Percentiles rank a stretch among this genome's conserved stretches.
Conservation (phyloP, 2,797 vertebrate genomes). For the Cheirogaleus major region DNA sequence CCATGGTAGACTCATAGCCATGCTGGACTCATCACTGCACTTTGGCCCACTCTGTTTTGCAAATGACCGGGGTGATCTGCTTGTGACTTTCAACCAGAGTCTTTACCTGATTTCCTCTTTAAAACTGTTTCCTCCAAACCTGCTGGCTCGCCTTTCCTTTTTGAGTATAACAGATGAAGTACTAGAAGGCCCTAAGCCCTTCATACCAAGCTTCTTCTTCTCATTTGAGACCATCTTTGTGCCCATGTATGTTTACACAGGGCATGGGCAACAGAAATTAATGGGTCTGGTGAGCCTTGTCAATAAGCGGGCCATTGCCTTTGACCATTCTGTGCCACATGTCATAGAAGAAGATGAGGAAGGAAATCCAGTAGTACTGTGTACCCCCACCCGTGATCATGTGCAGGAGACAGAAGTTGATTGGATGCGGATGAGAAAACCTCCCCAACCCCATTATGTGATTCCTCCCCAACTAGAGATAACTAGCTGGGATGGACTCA, state of each 20-base stretch:
- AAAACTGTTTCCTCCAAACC: constrained; percentile 62
- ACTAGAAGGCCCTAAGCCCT: constrained; percentile 70
- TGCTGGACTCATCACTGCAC: constrained; percentile 74
- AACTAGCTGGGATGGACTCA: constrained; percentile 66
- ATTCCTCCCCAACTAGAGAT: constrained; percentile 64
- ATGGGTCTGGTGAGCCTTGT: constrained; percentile 55
- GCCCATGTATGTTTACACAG: constrained; percentile 83
- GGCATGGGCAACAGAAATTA: constrained; percentile 67
- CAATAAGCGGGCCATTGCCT: constrained; percentile 73
- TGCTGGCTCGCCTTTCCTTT: constrained; percentile 54
- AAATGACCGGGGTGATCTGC: constrained; percentile 80
- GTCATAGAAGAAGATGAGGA: constrained; percentile 67
- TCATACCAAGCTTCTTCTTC: constrained; percentile 74
- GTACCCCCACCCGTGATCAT: constrained; percentile 45
- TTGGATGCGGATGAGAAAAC: rapidly evolving
- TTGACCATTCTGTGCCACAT: constrained; percentile 64
- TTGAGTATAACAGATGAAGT: constrained; percentile 69
- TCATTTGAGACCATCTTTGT: constrained; percentile 77
- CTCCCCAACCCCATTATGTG: background rate
- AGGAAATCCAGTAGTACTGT: constrained; percentile 69
- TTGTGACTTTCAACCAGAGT: constrained; percentile 78
- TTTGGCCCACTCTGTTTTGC: constrained; percentile 83
- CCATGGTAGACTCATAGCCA: constrained; percentile 74
- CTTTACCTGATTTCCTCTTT: constrained; percentile 81
- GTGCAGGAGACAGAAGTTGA: background rate